These are phyloP conservation scores for Phrixothrix hirtus DNA, from an alignment of 2,888 invertebrate species.

Conservation along the genomic window DNA sequence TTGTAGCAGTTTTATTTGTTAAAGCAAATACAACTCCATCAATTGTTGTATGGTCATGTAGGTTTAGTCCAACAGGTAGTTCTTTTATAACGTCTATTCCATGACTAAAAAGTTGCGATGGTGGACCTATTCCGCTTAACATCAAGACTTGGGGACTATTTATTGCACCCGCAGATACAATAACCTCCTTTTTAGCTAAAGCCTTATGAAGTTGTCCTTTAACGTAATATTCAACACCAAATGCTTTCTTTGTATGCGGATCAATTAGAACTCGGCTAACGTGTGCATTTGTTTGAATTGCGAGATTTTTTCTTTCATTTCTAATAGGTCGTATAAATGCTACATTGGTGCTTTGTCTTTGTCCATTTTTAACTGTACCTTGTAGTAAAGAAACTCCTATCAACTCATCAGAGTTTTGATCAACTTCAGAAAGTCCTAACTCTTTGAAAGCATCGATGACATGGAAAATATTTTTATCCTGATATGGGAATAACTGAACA, in stretches of 20 bases:
- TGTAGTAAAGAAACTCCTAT: constrained; percentile 67
- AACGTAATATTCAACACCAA: constrained; percentile 59
- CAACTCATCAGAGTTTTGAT: constrained; percentile 62
- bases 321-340: constrained; percentile 72
- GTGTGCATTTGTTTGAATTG: constrained; percentile 59
- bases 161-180: constrained; percentile 64
- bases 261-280: constrained; percentile 65
- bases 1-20: constrained; percentile 61
- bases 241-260: constrained; percentile 57
- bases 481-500: constrained; percentile 67
- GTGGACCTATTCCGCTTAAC: constrained; percentile 70
- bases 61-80: constrained; percentile 71
- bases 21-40: constrained; percentile 62
- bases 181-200: constrained; percentile 64
- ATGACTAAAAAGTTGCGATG: constrained; percentile 57
- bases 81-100: constrained; percentile 64
- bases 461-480: constrained; percentile 62
- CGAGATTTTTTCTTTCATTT: constrained; percentile 58
- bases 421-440: constrained; percentile 62
- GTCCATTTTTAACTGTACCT: constrained; percentile 65
- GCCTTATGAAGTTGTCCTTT: constrained; percentile 57
- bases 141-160: constrained; percentile 68
- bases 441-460: constrained; percentile 66
- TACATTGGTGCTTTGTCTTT: constrained; percentile 64
- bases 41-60: constrained; percentile 75